A percentile compares a stretch with the other conserved stretches of the same genome.
Evolutionary conservation across 2,888 invertebrate species (phyloP).

Genomic region (Drosophila histrio): DNA sequence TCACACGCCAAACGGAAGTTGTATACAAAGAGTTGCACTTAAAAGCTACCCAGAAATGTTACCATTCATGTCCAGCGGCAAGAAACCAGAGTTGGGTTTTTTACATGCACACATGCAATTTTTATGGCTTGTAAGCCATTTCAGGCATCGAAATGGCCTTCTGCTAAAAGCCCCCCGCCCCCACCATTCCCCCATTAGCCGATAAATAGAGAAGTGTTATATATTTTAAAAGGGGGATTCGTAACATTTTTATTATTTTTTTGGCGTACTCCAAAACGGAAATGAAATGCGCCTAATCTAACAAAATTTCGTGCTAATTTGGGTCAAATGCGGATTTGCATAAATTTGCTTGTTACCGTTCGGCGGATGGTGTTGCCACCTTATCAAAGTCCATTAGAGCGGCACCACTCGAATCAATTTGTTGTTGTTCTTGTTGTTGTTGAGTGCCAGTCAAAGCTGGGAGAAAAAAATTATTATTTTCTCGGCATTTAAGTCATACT

Average conservation of each 20-base stretch:
- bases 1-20: conserved; percentile 78
- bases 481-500: conserved; percentile 78
- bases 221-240: conserved; percentile 1
- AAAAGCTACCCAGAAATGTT: conserved; percentile 64
- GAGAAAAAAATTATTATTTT: conserved; percentile 61
- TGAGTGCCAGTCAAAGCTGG: neutral
- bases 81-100: conserved; percentile 1
- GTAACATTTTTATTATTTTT: conserved; percentile 15
- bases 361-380: conserved; percentile 63
- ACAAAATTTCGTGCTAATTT: conserved; percentile 81
- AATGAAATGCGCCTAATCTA: conserved; percentile 78
- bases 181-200: neutral
- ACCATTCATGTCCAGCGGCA: conserved; percentile 59
- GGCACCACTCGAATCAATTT: conserved; percentile 56
- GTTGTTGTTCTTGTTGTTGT: conserved; percentile 10
- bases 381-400: conserved; percentile 78
- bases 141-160: conserved; percentile 56
- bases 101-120: conserved; percentile 70
- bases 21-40: conserved; percentile 80
- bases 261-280: conserved; percentile 44
- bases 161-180: conserved; percentile 29
- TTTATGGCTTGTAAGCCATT: conserved; percentile 75
- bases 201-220: conserved; percentile 23
- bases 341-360: conserved; percentile 63
- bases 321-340: conserved; percentile 81